A percentile compares a stretch with the other conserved stretches of the same genome.
Conservation (phyloP, 1,140 invertebrate genomes). For the Eumeta japonica region DNA sequence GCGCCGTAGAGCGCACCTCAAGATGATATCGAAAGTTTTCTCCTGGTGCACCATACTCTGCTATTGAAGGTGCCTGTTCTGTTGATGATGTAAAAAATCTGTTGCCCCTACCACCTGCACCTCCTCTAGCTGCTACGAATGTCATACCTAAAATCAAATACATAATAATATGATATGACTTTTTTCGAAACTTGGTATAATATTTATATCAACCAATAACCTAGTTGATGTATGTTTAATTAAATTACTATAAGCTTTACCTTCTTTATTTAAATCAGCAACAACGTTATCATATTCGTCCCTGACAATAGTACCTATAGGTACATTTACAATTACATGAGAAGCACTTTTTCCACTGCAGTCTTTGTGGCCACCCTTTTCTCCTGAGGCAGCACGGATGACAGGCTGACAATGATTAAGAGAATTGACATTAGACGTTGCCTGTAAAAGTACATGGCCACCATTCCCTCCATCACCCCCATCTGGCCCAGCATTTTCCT, state of each 20-base stretch:
- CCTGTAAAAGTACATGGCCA: conserved; percentile 81
- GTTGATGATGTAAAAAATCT: conserved; percentile 82
- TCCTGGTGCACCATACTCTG: conserved; percentile 85
- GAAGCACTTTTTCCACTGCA: conserved; percentile 85
- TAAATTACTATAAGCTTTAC: no score
- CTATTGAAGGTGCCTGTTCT: conserved; percentile 80
- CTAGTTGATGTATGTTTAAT: neutral
- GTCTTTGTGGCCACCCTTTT: conserved; percentile 72
- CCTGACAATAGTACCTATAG: conserved; percentile 84
- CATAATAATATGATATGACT: conserved; percentile 53
- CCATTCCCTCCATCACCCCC: conserved; percentile 97
- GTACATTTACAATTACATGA: conserved; percentile 78
- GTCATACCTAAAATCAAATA: no score
- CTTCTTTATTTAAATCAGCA: conserved; percentile 26
- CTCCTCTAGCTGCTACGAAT: conserved; percentile 92
- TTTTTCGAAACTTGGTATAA: neutral
- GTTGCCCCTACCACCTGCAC: conserved; percentile 94
- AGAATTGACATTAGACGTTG: conserved; percentile 66
- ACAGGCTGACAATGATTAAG: conserved; percentile 67
- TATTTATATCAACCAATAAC: neutral
- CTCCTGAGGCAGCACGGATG: conserved; percentile 65
- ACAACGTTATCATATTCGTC: conserved; percentile 56
- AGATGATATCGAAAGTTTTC: conserved; percentile 73
- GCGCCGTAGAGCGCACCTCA: conserved; percentile 90
- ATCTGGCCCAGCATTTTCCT: conserved; percentile 89